phyloP scores from a whole-genome alignment of 2,888 invertebrate species.

The Drosophila greeni region DNA sequence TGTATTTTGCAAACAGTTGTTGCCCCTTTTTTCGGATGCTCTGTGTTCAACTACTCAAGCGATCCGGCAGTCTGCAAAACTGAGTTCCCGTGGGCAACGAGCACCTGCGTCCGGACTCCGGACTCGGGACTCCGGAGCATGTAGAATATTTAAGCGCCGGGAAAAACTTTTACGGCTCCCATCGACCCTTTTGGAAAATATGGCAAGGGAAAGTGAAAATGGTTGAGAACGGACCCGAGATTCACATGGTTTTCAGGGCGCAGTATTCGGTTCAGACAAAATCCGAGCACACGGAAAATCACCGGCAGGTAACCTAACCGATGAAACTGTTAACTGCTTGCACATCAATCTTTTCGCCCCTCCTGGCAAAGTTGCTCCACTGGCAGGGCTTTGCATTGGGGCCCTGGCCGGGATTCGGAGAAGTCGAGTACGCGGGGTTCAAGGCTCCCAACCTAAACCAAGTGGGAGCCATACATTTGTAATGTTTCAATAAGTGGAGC shows the following conservation, averaged over 20 bases:
- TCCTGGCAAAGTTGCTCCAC: slow-evolving; percentile 25
- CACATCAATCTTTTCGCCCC: slow-evolving; percentile 64
- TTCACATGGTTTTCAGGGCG: slow-evolving; percentile 17
- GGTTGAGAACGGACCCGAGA: slow-evolving; percentile 8
- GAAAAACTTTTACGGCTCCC: slow-evolving; percentile 50
- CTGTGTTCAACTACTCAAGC: slow-evolving; percentile 3
- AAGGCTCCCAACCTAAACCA: slow-evolving; percentile 52
- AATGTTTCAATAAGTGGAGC: slow-evolving; percentile 45
- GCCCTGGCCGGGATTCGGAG: slow-evolving; percentile 11
- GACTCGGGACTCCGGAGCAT: slow-evolving; percentile 46
- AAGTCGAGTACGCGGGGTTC: slow-evolving; percentile 14
- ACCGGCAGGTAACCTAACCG: slow-evolving; percentile 50
- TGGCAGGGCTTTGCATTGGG: slow-evolving; percentile 8
- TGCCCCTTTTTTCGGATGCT: neutral
- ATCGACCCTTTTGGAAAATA: slow-evolving; percentile 36
- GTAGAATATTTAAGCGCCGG: slow-evolving; percentile 60
- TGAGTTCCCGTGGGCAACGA: slow-evolving; percentile 26
- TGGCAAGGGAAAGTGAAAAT: slow-evolving; percentile 29
- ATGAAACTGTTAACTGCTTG: slow-evolving; percentile 65
- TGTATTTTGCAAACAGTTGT: slow-evolving; percentile 1
- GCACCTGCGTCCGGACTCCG: slow-evolving; percentile 66
- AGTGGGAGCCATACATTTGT: slow-evolving; percentile 68
- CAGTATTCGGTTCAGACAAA: slow-evolving; percentile 15
- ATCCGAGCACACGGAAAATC: slow-evolving; percentile 45
- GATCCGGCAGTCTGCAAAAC: slow-evolving; percentile 21